Percentiles rank a stretch among this genome's conserved stretches.
Evolutionary conservation across 2,797 vertebrate genomes (phyloP).

Genomic region (Furcifer pardalis): DNA sequence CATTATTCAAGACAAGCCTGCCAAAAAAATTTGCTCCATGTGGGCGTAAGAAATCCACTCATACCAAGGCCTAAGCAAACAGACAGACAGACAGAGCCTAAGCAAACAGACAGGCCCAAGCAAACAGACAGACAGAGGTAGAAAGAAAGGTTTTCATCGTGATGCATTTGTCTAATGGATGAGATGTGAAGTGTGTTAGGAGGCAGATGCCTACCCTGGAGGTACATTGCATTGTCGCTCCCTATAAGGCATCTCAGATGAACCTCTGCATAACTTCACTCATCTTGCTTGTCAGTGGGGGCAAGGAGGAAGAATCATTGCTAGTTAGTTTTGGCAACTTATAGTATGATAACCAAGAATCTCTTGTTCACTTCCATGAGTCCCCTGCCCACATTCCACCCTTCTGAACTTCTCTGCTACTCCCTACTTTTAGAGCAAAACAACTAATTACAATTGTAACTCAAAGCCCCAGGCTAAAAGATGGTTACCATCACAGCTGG

Average conservation of each 20-base stretch:
- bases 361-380: not conserved
- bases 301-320: not conserved
- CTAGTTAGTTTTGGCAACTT: not conserved
- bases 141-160: constrained; percentile 40
- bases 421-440: not conserved
- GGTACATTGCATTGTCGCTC: constrained; percentile 62
- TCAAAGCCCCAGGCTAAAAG: too few relatives aligned
- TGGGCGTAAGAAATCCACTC: not conserved
- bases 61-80: rapidly evolving
- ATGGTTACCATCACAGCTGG: too few relatives aligned
- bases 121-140: not conserved
- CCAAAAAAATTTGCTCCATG: not conserved
- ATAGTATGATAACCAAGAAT: not conserved
- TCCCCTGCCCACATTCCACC: too few relatives aligned
- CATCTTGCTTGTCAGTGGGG: not conserved
- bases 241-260: constrained; percentile 36
- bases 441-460: not conserved
- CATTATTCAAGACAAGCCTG: not conserved
- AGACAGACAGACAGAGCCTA: not conserved
- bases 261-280: rapidly evolving
- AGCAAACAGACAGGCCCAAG: not conserved
- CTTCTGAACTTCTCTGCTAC: not conserved
- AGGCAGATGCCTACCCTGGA: constrained; percentile 68
- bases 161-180: not conserved
- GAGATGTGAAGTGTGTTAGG: constrained; percentile 47